Base-by-base conservation (phyloP, 2,113 vertebrate species). In the Leptocoma aspasia region DNA sequence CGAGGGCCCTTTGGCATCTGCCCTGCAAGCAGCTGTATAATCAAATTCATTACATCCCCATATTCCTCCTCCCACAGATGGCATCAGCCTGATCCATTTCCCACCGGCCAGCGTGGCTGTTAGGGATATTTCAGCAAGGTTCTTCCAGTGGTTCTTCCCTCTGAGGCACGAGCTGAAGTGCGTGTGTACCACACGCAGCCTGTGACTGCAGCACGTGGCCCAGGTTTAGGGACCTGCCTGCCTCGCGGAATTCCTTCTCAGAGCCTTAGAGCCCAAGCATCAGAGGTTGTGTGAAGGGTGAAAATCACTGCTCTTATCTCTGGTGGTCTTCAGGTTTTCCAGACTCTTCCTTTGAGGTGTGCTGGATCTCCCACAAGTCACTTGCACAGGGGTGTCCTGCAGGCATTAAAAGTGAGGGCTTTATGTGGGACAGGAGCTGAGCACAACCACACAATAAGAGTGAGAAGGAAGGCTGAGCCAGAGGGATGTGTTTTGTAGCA, bases 401-500 rank as follows among this genome's bases (percentile, higher is more conserved):
- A 66, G 35, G 13, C 10, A 30, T 42, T 59, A 50, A 23, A 42
- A 79, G 28, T 6, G 30, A 79, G 15, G 6, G 27, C 3, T 65
- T 57, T 41, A 11, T 17, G 7, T 37, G 56, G 53, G 19, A 22
- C 31, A 27, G n/a, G 19, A 64, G 23, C 30, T 24, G 33, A 71
- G 4, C 33, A 14, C 10, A 49, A 14, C 4, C 15, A 30, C 6
- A 2, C 0, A 0, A 68, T 6, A 20, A 19, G 23, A 4, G 12
- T 26, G 24, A 68, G 21, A 2, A 78, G 15, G 7, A 64, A 80
- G 27, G n/a, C 15, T 6, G 6, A 76, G 28, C 20, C 50, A 71
- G 49, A 68, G 64, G 7, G 13, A 27, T n/a, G 11, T 24, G 19
- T 52, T 41, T 41, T 69, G 8, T 28, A 69, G 21, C 1, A 7